Evolutionary conservation across 2,113 vertebrate genomes (phyloP).

Genomic region (Urocynchramus pylzowi): DNA sequence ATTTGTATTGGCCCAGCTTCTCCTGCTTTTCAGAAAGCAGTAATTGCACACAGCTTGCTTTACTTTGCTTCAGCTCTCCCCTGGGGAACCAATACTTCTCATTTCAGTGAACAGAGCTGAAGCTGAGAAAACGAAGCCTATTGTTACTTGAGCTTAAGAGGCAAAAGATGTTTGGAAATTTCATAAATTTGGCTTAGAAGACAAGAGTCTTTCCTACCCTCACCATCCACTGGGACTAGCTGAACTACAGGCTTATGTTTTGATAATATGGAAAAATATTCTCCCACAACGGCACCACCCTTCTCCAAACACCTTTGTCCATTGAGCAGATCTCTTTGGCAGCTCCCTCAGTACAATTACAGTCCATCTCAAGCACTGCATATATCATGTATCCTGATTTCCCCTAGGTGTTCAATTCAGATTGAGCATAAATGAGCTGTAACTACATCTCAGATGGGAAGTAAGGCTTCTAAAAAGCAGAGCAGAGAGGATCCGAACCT

Average conservation of each 20-base stretch:
- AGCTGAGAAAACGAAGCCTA: background rate
- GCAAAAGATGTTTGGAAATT: background rate
- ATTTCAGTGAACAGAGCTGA: background rate
- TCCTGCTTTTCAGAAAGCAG: background rate
- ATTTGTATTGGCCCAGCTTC: background rate
- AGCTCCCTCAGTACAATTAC: background rate
- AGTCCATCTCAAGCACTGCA: background rate
- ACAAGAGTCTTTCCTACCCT: background rate
- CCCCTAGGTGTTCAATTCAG: background rate
- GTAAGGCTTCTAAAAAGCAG: background rate
- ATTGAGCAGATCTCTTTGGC: background rate
- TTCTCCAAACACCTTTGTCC: background rate
- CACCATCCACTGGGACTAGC: background rate
- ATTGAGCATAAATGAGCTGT: background rate
- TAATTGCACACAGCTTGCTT: constrained; percentile 22
- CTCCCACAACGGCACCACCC: background rate
- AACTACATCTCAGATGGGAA: background rate
- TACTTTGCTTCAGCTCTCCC: background rate
- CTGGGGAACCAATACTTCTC: background rate
- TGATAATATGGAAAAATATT: background rate
- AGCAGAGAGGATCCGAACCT: background rate
- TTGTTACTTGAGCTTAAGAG: constrained; percentile 22
- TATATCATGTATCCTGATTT: background rate
- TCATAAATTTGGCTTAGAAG: background rate
- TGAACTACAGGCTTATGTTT: background rate